These are phyloP conservation scores for Lordiphosa stackelbergi DNA, from an alignment of 1,140 invertebrate species.

Conservation along the genomic window DNA sequence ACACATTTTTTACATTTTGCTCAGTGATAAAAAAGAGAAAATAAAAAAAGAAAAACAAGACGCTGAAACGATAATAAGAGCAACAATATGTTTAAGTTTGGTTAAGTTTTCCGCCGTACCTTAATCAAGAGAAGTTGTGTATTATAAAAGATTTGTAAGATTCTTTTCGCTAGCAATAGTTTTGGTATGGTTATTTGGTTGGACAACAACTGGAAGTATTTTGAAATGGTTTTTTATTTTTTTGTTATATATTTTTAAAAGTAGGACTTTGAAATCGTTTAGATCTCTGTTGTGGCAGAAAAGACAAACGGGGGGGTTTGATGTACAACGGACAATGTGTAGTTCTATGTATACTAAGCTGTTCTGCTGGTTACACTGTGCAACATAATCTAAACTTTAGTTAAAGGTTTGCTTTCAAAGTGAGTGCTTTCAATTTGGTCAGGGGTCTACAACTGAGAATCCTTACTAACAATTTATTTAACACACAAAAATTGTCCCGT, in stretches of 20 bases:
- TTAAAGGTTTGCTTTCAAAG: no score
- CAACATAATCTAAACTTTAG: no score
- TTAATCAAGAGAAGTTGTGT: slow-evolving; percentile 35
- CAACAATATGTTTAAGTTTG: slow-evolving; percentile 73
- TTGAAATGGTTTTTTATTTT: no score
- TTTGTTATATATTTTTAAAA: no score
- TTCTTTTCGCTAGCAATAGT: slow-evolving; percentile 8
- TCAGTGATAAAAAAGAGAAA: slow-evolving; percentile 75
- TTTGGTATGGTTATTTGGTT: slow-evolving; percentile 11
- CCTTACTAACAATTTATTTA: no score
- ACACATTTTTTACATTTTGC: slow-evolving; percentile 62
- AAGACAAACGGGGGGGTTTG: neutral
- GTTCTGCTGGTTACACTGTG: no score
- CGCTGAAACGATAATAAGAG: slow-evolving; percentile 77
- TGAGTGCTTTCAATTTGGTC: no score
- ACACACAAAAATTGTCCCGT: no score
- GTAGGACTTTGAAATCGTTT: neutral
- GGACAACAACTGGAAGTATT: no score
- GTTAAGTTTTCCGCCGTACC: slow-evolving; percentile 68
- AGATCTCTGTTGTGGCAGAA: neutral
- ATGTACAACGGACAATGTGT: no score
- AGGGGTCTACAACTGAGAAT: no score
- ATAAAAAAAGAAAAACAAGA: slow-evolving; percentile 76
- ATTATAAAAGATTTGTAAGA: slow-evolving; percentile 8
- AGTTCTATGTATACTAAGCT: no score